phyloP scores from a whole-genome alignment of 2,797 vertebrate species.

The Neosilurus hyrtlii region DNA sequence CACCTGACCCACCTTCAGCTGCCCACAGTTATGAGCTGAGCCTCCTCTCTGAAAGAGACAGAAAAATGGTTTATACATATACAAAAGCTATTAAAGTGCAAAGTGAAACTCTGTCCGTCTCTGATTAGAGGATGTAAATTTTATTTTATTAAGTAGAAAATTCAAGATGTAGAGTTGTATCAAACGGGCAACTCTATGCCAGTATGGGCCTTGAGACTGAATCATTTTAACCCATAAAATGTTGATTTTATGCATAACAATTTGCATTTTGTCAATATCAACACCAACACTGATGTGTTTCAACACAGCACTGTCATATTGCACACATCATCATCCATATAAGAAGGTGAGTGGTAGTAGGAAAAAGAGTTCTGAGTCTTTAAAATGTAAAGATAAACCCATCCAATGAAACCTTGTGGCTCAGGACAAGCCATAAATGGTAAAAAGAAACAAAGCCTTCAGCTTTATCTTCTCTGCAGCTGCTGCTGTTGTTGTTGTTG shows the following conservation, averaged over 20 bases:
- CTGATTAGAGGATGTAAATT: too few species aligned
- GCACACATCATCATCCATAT: not conserved
- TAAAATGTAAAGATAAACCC: slow-evolving; percentile 29
- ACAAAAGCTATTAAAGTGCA: not conserved
- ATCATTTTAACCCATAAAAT: too few species aligned
- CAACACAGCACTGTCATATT: too few species aligned
- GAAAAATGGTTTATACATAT: not conserved
- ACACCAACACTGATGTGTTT: too few species aligned
- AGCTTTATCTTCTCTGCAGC: slow-evolving; percentile 34
- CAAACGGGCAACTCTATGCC: too few species aligned
- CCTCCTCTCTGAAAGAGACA: slow-evolving; percentile 78
- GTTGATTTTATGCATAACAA: too few species aligned
- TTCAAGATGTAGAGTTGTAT: too few species aligned
- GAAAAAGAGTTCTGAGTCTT: slow-evolving; percentile 6
- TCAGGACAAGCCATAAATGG: slow-evolving; percentile 12
- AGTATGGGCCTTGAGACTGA: too few species aligned
- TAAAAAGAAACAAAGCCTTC: slow-evolving; percentile 41
- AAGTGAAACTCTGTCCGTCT: not conserved
- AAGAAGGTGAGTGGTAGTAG: not conserved
- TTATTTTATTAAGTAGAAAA: too few species aligned
- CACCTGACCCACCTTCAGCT: slow-evolving; percentile 96
- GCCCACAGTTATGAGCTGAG: slow-evolving; percentile 92
- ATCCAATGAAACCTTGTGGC: not conserved
- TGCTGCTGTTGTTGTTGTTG: slow-evolving; percentile 14
- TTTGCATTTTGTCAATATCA: too few species aligned